Percentiles rank a stretch among this genome's conserved stretches.
Conservation (phyloP, 2,113 vertebrate species). For the Brachypodius melanocephalos region DNA sequence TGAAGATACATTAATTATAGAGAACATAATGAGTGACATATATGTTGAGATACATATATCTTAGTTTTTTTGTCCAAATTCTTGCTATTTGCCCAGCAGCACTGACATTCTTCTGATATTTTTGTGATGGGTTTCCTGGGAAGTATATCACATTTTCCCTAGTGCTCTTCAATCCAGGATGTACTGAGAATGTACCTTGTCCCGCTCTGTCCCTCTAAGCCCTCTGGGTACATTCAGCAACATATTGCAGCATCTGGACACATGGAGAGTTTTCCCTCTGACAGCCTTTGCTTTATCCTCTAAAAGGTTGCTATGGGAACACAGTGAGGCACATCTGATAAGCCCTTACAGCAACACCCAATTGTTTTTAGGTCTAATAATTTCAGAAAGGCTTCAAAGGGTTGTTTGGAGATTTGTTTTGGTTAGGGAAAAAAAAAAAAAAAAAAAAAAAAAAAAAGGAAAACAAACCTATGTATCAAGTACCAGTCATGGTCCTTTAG, state of each 20-base stretch:
- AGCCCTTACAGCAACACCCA: background rate
- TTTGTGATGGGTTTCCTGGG: background rate
- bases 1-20: background rate
- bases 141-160: background rate
- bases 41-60: no score
- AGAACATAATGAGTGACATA: background rate
- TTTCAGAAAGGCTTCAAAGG: background rate
- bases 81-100: background rate
- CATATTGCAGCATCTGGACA: background rate
- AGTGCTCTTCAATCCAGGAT: background rate
- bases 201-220: background rate
- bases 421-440: background rate
- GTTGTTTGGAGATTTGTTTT: background rate
- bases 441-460: background rate
- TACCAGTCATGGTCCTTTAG: background rate
- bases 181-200: background rate
- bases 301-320: conserved; percentile 21
- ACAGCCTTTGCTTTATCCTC: background rate
- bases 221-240: background rate
- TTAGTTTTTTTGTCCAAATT: background rate
- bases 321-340: background rate
- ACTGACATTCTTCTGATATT: background rate
- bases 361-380: background rate
- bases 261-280: background rate
- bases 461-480: background rate